Evolutionary conservation across 2,113 vertebrate species (phyloP).

Genomic region (Grammomys dolichurus): DNA sequence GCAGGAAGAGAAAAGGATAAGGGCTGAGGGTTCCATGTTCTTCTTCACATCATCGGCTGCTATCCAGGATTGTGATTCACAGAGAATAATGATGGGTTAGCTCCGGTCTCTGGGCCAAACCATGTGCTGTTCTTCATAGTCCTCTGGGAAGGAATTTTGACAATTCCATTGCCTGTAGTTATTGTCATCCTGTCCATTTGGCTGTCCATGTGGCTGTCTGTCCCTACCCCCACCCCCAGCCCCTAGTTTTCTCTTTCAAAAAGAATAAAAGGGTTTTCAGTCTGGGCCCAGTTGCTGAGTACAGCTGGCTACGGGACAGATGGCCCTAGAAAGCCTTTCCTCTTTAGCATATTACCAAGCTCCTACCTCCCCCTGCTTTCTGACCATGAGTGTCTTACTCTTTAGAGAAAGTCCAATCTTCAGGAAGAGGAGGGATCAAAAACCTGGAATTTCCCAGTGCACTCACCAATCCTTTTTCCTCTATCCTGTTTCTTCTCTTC

Average conservation of each 20-base stretch:
- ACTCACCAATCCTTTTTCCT: background rate
- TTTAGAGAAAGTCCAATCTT: conserved; percentile 7
- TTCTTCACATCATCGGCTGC: background rate
- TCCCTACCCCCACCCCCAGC: background rate
- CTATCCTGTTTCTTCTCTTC: background rate
- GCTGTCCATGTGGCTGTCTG: too few relatives aligned
- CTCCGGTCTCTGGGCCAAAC: background rate
- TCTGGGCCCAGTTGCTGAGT: background rate
- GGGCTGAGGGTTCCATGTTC: background rate
- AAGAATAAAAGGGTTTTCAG: background rate
- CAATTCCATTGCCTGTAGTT: background rate
- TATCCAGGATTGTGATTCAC: background rate
- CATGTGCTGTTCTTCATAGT: background rate
- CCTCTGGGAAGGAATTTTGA: conserved; percentile 34
- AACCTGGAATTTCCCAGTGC: background rate
- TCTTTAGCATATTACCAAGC: background rate
- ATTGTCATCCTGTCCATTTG: background rate
- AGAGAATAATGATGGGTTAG: background rate
- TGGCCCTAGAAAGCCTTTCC: background rate
- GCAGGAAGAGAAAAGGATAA: background rate
- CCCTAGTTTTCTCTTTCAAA: background rate
- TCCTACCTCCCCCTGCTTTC: conserved; percentile 33
- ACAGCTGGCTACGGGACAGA: background rate
- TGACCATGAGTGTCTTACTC: background rate
- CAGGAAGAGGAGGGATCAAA: background rate